Conservation (phyloP, 2,113 vertebrate species). For the Prionailurus bengalensis region DNA sequence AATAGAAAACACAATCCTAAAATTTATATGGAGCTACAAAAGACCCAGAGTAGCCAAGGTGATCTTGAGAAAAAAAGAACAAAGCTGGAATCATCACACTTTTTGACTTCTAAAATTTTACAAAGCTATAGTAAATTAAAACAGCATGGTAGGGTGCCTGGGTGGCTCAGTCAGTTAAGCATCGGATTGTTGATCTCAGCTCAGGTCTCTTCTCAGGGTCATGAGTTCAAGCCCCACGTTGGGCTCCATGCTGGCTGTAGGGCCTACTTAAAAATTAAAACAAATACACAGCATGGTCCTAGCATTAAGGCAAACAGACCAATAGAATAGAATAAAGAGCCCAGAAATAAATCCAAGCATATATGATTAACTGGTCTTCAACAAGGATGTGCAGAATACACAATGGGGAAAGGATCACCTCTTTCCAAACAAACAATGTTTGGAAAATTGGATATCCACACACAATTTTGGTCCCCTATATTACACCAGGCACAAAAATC, state of each 20-base stretch:
- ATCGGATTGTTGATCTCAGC: too few relatives aligned
- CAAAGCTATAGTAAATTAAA: neutral
- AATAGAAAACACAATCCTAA: neutral
- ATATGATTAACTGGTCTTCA: neutral
- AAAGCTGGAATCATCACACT: neutral
- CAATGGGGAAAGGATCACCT: neutral
- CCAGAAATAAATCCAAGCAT: neutral
- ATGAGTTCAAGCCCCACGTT: too few relatives aligned
- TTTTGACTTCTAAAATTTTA: neutral
- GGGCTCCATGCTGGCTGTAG: too few relatives aligned
- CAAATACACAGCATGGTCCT: neutral
- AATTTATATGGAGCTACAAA: neutral
- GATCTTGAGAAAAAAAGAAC: neutral
- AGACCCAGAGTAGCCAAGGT: neutral
- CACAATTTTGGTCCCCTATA: neutral
- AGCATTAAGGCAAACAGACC: neutral
- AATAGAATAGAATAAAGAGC: neutral
- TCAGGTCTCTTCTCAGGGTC: too few relatives aligned
- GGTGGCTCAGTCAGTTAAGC: too few relatives aligned
- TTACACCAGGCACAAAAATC: conserved; percentile 4
- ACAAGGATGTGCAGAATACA: neutral
- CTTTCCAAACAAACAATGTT: neutral
- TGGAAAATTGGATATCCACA: neutral
- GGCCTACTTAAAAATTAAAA: too few relatives aligned
- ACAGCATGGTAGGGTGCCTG: neutral